A percentile compares a stretch with the other conserved stretches of the same genome.
Evolutionary conservation across 2,113 vertebrate genomes (phyloP).

Genomic region (Anguilla japonica): DNA sequence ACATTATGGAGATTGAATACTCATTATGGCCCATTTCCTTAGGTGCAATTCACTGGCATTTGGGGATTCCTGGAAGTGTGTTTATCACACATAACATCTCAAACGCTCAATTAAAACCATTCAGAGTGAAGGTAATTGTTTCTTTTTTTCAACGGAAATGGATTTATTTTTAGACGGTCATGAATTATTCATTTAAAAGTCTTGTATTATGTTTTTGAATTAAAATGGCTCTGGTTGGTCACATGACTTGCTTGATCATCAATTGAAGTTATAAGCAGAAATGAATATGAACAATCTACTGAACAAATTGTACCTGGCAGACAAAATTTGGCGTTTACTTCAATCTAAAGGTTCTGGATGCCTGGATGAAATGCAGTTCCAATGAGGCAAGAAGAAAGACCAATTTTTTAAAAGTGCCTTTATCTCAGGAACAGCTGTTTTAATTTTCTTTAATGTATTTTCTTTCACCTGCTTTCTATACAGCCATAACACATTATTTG

Average conservation of each 20-base stretch:
- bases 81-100: neutral
- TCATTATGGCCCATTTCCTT: neutral
- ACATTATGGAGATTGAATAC: neutral
- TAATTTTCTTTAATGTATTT: neutral
- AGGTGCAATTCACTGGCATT: neutral
- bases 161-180: neutral
- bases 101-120: neutral
- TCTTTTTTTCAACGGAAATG: neutral
- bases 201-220: neutral
- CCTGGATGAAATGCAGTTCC: neutral
- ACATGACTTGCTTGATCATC: neutral
- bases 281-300: neutral
- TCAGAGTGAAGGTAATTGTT: neutral
- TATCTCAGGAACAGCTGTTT: neutral
- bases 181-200: neutral
- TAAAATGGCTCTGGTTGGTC: neutral
- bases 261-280: neutral
- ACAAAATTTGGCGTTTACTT: neutral
- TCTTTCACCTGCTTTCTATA: neutral
- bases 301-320: neutral
- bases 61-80: neutral
- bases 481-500: neutral
- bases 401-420: neutral
- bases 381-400: neutral
- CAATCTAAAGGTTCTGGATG: neutral